Percentiles rank a stretch among this genome's conserved stretches.
Conservation (phyloP, 2,888 invertebrate species). For the Neocrepidodera transversa region DNA sequence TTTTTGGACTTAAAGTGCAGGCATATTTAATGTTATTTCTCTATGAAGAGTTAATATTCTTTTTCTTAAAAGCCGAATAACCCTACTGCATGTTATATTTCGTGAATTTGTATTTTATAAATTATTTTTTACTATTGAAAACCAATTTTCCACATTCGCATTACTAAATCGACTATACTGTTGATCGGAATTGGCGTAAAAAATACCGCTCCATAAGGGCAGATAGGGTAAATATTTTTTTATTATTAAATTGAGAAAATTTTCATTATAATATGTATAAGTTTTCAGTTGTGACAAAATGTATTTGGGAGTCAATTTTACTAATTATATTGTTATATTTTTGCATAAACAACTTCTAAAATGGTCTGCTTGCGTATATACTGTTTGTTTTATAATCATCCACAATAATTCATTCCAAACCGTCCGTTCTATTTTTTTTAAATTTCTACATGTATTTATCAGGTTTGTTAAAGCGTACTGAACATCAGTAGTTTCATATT, state of each 20-base stretch:
- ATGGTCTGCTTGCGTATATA: background rate
- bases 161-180: background rate
- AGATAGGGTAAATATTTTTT: constrained; percentile 8
- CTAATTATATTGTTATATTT: background rate
- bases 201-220: too few species aligned
- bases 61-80: background rate
- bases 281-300: background rate
- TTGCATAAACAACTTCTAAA: background rate
- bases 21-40: constrained; percentile 2
- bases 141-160: constrained; percentile 11
- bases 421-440: too few species aligned
- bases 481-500: background rate
- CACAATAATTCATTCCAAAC: too few species aligned
- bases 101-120: too few species aligned
- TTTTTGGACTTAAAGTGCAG: background rate
- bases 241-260: background rate
- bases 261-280: too few species aligned
- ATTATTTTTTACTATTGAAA: constrained; percentile 1
- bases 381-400: too few species aligned
- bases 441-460: too few species aligned
- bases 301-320: background rate
- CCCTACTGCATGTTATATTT: background rate
- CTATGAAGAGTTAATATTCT: constrained; percentile 1
- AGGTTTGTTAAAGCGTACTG: too few species aligned
- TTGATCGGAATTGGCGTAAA: too few species aligned